Evolutionary conservation across 2,797 vertebrate genomes (phyloP).

Genomic region (Phoebastria nigripes): DNA sequence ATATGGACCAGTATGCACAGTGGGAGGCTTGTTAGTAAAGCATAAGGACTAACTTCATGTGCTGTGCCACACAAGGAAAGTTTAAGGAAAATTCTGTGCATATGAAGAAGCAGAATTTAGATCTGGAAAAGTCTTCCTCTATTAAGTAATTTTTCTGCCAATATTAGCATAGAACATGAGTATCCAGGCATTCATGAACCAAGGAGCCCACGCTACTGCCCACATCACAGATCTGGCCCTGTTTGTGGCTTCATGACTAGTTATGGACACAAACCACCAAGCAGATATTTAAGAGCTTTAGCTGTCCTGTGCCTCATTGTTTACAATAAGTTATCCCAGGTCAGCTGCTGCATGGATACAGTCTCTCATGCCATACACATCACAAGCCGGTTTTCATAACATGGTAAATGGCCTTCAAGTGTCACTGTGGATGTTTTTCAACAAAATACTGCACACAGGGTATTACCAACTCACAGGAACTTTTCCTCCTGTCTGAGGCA

Average conservation of each 20-base stretch:
- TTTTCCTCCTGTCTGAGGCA: background rate
- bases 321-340: background rate
- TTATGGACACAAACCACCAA: background rate
- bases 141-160: background rate
- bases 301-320: background rate
- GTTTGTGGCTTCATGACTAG: background rate
- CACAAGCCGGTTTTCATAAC: background rate
- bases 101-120: background rate
- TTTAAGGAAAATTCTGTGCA: background rate
- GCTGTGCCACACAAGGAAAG: background rate
- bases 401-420: background rate
- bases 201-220: background rate
- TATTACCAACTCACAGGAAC: background rate
- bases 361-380: background rate
- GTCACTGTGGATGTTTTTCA: background rate
- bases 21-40: background rate
- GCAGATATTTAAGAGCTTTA: background rate
- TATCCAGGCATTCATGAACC: background rate
- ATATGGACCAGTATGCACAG: background rate
- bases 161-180: background rate
- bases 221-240: background rate
- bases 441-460: background rate
- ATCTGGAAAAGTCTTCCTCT: background rate
- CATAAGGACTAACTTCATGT: background rate
- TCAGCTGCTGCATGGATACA: background rate